Base-by-base conservation (phyloP, 2,888 invertebrate genomes). In the Drosophila ustulata region DNA sequence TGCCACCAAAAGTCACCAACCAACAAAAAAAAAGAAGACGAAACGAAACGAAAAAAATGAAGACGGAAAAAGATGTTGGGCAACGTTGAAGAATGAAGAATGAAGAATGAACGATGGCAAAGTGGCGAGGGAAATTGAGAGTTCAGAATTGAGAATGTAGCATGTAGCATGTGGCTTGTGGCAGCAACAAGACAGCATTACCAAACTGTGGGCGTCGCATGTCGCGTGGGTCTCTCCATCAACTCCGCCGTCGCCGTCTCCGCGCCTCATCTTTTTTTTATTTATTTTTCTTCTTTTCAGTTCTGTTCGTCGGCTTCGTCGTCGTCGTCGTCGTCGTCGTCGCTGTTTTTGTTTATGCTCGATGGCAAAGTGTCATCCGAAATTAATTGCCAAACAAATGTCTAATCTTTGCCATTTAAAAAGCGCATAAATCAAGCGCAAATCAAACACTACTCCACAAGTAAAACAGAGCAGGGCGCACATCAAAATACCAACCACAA, bases 371-470 rank as follows among this genome's bases (percentile, higher is more conserved):
- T 89, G 85, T 87, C 85, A 85, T 74, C 75, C 67, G 47, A 87
- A 90, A 89, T 89, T 89, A 89, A 89, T 89, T 90, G 90, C 85
- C 78, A 78, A 85, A 82, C 89, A 90, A 88, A 88, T 88, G 89
- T 90, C 89, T 89, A 87, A 87, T 87, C 89, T 87, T 89, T 89
- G 84, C 77, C 82, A 85, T 89, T 87, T 87, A 82, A 86, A 84
- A 89, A 82, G 75, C 88, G 83, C 88, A 83, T 83, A 83, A 88
- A 83, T 83, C 83, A 83, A 88, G 77, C 82, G 59, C 80, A 85
- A 83, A 83, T 88, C 83, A 83, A 88, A 82, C 72, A 75, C 68
- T 51, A 66, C 18, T 18, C 18, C 2, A 1, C 8, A 61, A 43
- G 32, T 26, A 65, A 45, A 64, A 58, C 62, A 58, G 47, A 57